Percentiles rank a stretch among this genome's conserved stretches.
Conservation (phyloP, 2,888 invertebrate species). For the Actias luna region DNA sequence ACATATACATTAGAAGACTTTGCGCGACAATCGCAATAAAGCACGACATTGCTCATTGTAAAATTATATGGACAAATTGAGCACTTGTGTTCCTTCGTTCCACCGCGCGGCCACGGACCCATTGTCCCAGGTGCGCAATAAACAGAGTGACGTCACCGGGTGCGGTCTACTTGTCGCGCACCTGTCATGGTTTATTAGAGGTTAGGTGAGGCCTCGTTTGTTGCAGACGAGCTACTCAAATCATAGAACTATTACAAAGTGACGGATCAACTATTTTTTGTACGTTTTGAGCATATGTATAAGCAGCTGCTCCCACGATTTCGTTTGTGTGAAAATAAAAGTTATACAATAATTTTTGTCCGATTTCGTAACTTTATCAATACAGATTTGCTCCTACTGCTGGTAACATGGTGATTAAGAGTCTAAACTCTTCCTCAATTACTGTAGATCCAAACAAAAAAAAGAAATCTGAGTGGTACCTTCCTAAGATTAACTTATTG, state of each 20-base stretch:
- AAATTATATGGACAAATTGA: background rate
- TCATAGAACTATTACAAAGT: background rate
- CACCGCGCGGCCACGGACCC: background rate
- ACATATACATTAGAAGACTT: background rate
- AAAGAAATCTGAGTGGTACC: too few species aligned
- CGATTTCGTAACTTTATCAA: too few species aligned
- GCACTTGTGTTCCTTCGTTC: conserved; percentile 9
- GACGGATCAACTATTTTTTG: background rate
- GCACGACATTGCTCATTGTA: background rate
- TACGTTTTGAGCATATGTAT: background rate
- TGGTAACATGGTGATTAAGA: too few species aligned
- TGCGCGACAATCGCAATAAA: background rate
- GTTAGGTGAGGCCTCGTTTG: conserved; percentile 29
- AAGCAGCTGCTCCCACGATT: too few species aligned
- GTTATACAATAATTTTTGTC: too few species aligned
- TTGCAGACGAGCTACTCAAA: conserved; percentile 31
- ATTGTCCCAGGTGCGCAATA: conserved; percentile 10
- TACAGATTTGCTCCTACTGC: too few species aligned
- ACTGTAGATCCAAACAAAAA: too few species aligned
- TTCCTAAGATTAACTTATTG: too few species aligned
- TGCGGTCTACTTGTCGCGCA: conserved; percentile 44
- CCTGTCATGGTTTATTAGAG: conserved; percentile 42
- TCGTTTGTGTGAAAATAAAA: too few species aligned
- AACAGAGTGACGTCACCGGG: conserved; percentile 56
- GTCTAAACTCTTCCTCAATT: too few species aligned